Conservation (phyloP, 2,113 vertebrate species). For the Chaetura pelagica region DNA sequence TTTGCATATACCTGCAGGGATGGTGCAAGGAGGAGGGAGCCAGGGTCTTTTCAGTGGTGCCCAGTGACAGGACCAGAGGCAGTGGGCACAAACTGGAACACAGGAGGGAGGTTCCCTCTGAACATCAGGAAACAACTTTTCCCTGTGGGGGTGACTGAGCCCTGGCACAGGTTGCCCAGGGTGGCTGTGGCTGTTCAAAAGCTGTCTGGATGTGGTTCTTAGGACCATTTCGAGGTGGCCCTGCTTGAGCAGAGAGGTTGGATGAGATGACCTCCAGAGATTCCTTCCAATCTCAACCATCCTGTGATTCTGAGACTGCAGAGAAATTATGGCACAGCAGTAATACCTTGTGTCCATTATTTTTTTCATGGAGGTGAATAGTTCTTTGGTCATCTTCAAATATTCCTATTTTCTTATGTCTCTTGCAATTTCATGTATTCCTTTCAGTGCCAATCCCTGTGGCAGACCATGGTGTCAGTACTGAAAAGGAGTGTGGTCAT, state of each 20-base stretch:
- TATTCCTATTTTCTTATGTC: not conserved
- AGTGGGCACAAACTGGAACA: too few relatives aligned
- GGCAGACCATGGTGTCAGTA: rapidly evolving
- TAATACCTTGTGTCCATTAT: not conserved
- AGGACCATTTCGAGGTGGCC: rapidly evolving
- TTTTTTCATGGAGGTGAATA: not conserved
- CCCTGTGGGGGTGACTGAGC: too few relatives aligned
- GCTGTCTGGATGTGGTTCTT: not conserved
- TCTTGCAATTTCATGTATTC: not conserved
- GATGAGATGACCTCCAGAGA: not conserved
- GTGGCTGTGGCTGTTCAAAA: not conserved
- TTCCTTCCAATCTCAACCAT: not conserved
- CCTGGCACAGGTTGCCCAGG: too few relatives aligned
- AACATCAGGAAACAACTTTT: too few relatives aligned
- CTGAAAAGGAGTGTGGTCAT: too few relatives aligned
- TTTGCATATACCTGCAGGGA: too few relatives aligned
- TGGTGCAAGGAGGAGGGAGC: too few relatives aligned
- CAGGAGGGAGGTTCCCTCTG: too few relatives aligned
- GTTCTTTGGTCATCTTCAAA: not conserved
- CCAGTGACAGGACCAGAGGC: too few relatives aligned
- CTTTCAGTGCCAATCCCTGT: rapidly evolving
- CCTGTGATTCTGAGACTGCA: not conserved
- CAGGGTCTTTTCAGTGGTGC: too few relatives aligned
- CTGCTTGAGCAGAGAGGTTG: not conserved
- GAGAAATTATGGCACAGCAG: not conserved